Percentiles rank a stretch among this genome's conserved stretches.
These are phyloP conservation scores for Dendropsophus ebraccatus DNA, from an alignment of 2,113 vertebrate species.

Conservation along the genomic window DNA sequence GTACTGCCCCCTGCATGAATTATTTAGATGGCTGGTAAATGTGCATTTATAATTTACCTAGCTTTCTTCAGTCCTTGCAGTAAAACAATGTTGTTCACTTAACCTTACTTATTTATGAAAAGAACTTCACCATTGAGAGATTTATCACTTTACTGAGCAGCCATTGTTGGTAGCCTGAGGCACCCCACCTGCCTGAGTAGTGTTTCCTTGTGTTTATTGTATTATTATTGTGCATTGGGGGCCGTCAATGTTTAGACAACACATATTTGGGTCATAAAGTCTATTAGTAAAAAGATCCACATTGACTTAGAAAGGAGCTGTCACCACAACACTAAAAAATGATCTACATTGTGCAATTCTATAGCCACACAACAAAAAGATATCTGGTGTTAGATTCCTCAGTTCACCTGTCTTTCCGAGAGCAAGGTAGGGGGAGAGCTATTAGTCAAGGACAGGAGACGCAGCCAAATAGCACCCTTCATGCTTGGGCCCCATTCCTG, in stretches of 20 bases:
- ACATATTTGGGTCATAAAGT: not conserved
- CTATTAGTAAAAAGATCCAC: not conserved
- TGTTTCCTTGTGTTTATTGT: not conserved
- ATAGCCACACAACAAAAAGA: not conserved
- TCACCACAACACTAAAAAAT: not conserved
- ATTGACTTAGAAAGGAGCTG: not conserved
- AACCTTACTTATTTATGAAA: constrained; percentile 42
- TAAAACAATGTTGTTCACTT: not conserved
- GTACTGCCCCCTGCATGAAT: too few species aligned
- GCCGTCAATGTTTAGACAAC: constrained; percentile 27
- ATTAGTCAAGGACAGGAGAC: too few species aligned
- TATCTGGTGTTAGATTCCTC: too few species aligned
- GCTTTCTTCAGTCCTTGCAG: not conserved
- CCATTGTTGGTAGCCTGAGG: constrained; percentile 12
- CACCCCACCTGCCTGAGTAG: not conserved
- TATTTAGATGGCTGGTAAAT: constrained; percentile 6
- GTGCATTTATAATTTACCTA: constrained; percentile 29
- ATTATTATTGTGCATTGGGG: constrained; percentile 1
- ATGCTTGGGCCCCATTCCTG: too few species aligned
- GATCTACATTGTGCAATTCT: not conserved
- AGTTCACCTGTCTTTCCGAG: too few species aligned
- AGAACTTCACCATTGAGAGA: not conserved
- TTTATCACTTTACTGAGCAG: not conserved
- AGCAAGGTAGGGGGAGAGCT: too few species aligned
- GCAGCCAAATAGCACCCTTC: too few species aligned